Evolutionary conservation across 64 coral and sea anemone genomes (phyloP).

Genomic region (Catalaphyllia jardinei): DNA sequence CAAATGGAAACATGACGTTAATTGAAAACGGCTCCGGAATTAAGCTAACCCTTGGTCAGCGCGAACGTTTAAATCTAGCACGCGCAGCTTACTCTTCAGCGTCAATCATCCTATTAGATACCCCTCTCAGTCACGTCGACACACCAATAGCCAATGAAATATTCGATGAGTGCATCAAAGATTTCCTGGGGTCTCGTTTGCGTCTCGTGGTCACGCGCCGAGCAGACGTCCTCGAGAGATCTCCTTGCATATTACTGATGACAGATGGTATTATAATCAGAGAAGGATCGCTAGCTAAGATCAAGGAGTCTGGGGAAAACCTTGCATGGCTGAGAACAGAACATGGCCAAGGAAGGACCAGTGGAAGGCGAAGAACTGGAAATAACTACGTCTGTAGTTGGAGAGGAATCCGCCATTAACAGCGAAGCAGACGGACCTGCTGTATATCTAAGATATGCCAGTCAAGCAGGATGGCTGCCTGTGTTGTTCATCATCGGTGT

Average conservation of each 20-base stretch:
- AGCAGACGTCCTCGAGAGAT: constrained; percentile 34
- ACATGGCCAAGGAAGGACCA: neutral
- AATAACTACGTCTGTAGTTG: too few relatives aligned
- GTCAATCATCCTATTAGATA: constrained; percentile 61
- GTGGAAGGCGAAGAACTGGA: neutral
- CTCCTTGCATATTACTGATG: constrained; percentile 65
- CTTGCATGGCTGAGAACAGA: constrained; percentile 30
- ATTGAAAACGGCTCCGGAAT: constrained; percentile 48
- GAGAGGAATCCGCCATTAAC: neutral
- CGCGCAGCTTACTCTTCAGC: constrained; percentile 63
- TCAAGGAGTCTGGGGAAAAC: constrained; percentile 45
- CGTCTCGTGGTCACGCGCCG: constrained; percentile 52
- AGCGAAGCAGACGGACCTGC: neutral
- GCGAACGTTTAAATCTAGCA: constrained; percentile 58
- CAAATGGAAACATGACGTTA: constrained; percentile 45
- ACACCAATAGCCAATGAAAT: constrained; percentile 33
- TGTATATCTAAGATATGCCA: neutral
- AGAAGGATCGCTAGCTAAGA: constrained; percentile 47
- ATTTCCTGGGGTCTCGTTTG: constrained; percentile 31
- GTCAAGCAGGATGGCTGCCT: neutral
- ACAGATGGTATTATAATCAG: constrained; percentile 34
- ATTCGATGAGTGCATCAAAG: constrained; percentile 63
- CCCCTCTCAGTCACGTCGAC: constrained; percentile 57
- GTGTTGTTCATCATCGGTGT: neutral
- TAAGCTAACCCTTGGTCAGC: constrained; percentile 53